These are phyloP conservation scores for Anguilla pacifica DNA, from an alignment of 2,797 vertebrate species.

Conservation along the genomic window DNA sequence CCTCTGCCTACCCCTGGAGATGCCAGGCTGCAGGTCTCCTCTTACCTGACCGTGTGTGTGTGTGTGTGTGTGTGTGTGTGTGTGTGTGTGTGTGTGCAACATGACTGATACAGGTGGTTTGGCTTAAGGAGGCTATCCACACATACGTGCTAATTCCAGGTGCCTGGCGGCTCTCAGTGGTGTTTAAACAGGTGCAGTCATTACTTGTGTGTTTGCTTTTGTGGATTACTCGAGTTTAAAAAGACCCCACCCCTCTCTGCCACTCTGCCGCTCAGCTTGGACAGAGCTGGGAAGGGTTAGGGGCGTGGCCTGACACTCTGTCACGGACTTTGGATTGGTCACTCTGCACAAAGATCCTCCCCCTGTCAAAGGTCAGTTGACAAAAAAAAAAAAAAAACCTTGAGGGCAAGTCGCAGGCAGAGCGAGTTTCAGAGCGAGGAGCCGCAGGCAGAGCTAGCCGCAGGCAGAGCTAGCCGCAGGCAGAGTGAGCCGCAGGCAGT, in stretches of 20 bases:
- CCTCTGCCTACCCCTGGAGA: neutral
- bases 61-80: slow-evolving; percentile 34
- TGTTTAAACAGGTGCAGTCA: slow-evolving; percentile 80
- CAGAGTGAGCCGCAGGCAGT: no score
- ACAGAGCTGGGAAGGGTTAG: slow-evolving; percentile 4
- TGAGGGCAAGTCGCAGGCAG: neutral
- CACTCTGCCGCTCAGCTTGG: slow-evolving; percentile 54
- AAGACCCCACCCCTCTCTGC: slow-evolving; percentile 37
- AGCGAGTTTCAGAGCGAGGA: no score
- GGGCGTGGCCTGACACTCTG: neutral
- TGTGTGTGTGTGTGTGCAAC: neutral
- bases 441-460: no score
- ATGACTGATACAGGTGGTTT: slow-evolving; percentile 32
- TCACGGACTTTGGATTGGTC: neutral
- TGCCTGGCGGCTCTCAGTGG: slow-evolving; percentile 62
- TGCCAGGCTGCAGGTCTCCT: slow-evolving; percentile 25
- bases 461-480: no score
- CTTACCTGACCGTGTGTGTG: slow-evolving; percentile 32
- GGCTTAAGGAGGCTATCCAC: slow-evolving; percentile 64
- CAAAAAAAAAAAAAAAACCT: neutral
- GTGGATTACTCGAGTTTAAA: slow-evolving; percentile 71
- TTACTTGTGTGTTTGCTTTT: slow-evolving; percentile 80
- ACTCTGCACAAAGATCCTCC: no score
- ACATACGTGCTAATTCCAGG: slow-evolving; percentile 74
- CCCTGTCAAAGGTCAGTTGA: neutral